Conservation (phyloP, 2,797 vertebrate species). For the Remorina albescens region DNA sequence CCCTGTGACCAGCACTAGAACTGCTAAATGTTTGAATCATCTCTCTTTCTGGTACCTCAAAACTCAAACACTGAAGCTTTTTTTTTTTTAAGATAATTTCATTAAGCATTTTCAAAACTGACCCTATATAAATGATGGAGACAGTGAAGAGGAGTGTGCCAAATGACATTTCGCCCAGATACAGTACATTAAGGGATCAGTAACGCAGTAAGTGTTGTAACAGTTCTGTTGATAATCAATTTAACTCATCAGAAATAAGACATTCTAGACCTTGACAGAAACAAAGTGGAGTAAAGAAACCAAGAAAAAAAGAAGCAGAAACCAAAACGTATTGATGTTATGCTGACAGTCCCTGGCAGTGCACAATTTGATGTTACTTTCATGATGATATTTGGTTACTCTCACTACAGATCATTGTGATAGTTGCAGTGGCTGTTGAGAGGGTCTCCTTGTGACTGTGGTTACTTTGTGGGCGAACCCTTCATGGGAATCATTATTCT, state of each 20-base stretch:
- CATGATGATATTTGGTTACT: too few relatives aligned
- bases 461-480: slow-evolving; percentile 81
- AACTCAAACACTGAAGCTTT: slow-evolving; percentile 20
- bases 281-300: slow-evolving; percentile 9
- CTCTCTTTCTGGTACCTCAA: slow-evolving; percentile 3
- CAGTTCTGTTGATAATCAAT: slow-evolving; percentile 36
- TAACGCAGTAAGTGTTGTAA: slow-evolving; percentile 52
- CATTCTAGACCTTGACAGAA: slow-evolving; percentile 35
- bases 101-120: slow-evolving; percentile 9
- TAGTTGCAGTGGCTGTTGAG: slow-evolving; percentile 42
- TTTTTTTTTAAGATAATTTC: too few relatives aligned
- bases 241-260: slow-evolving; percentile 36
- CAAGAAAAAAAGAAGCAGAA: slow-evolving; percentile 37
- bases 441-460: slow-evolving; percentile 1
- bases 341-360: slow-evolving; percentile 65
- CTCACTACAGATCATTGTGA: slow-evolving; percentile 45
- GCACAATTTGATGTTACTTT: slow-evolving; percentile 49
- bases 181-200: slow-evolving; percentile 43
- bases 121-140: slow-evolving; percentile 19
- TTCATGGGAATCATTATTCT: slow-evolving; percentile 88
- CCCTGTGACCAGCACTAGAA: slow-evolving; percentile 38
- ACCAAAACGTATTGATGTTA: slow-evolving; percentile 29
- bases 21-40: background rate
- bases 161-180: slow-evolving; percentile 29
- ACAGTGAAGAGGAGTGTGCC: slow-evolving; percentile 27